phyloP scores from a whole-genome alignment of 2,113 vertebrate species.

The Pluvialis apricaria region DNA sequence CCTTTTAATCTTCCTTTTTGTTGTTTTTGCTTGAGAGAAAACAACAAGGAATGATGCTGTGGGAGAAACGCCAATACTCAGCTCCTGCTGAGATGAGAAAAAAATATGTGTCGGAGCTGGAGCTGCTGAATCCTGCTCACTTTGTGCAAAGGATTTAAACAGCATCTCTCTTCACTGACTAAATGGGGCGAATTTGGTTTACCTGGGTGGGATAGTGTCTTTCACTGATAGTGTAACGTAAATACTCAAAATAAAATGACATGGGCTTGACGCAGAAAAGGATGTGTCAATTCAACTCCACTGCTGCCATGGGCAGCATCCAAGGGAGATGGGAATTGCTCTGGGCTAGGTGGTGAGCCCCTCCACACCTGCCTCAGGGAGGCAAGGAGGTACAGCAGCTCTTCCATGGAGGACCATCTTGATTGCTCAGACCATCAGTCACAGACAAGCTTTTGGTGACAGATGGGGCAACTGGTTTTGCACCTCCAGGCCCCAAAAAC shows the following conservation, averaged over 20 bases:
- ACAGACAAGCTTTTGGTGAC: background rate
- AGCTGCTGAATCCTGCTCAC: slow-evolving; percentile 38
- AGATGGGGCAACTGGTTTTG: background rate
- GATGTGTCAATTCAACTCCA: background rate
- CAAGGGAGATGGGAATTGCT: background rate
- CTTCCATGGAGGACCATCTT: background rate
- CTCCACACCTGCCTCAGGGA: background rate
- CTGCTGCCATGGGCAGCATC: background rate
- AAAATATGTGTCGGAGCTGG: background rate
- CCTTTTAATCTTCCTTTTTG: slow-evolving; percentile 52
- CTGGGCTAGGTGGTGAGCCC: background rate
- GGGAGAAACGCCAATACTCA: slow-evolving; percentile 58
- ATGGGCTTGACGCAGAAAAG: background rate
- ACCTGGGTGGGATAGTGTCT: background rate
- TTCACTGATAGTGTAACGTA: background rate
- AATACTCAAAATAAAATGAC: background rate
- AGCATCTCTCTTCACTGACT: background rate
- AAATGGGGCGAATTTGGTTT: background rate
- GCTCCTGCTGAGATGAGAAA: slow-evolving; percentile 54
- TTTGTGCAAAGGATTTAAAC: slow-evolving; percentile 28
- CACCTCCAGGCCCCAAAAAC: background rate
- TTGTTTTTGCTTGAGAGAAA: slow-evolving; percentile 52
- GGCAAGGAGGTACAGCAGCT: background rate
- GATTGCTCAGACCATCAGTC: background rate
- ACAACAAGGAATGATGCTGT: slow-evolving; percentile 51